Evolutionary conservation across 2,888 invertebrate genomes (phyloP), one percentile per base, ranked within the genome.

Genomic region (Sisyra terminalis): DNA sequence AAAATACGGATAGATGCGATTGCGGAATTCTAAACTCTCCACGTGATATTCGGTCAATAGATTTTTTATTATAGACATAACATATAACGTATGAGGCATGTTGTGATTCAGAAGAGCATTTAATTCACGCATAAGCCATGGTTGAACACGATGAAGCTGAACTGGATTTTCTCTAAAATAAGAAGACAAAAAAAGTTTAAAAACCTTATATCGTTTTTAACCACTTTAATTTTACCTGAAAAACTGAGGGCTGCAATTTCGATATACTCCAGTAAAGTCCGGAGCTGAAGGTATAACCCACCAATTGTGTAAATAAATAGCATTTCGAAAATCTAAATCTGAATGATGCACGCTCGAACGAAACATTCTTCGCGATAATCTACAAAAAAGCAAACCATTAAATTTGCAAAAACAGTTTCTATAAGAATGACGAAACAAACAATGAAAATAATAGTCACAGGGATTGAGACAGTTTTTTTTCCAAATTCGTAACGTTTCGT

Each of bases 81-180:
- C 78, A 51, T 76, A 74, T 37, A 75, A 68, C 43, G 80, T 71
- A 52, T 75, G 72, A 11, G 73, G 71, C 2, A 69, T 61, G 53
- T 75, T 72, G 49, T 74, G 73, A 48, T 73, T 70, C 16, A 88
- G 61, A 40, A 90, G 67, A 46, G 79, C 85, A 51, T 76, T 73
- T 18, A 94, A 65, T 61, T 94, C 93, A 48, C 94, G 70, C 58
- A 81, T 81, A 24, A 94, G 65, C 88, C 90, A 94, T 1, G 86
- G 86, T 47, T 85, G 76, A 43, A 94, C 67, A 2, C 93, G 76
- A 57, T 84, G 80, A 48, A 80, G 70, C 57, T 85, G 82, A 10
- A 81, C 77, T 44, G 83, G 83, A 64, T 90, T 78, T 55, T 73
- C 70, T 60, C 85, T 82, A 56, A n/a, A 66, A 64, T 55, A 46